Base-by-base conservation (phyloP, 2,797 vertebrate genomes). In the Champsocephalus gunnari region DNA sequence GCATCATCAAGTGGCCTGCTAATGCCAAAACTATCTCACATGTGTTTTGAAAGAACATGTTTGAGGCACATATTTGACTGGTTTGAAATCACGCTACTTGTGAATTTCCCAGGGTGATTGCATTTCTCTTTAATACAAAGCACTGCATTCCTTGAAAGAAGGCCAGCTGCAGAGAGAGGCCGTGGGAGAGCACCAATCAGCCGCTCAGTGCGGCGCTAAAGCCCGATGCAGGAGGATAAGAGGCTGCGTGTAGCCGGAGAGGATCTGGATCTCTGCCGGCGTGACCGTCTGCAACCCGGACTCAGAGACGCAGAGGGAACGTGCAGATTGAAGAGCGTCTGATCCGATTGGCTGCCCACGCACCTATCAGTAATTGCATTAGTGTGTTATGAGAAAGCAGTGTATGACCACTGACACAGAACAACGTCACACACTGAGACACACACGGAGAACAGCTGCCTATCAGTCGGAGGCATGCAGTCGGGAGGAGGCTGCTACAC, bases 331-430 rank as follows among this genome's bases (percentile, higher is more conserved):
- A 19, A 9, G n/a, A 59, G 74, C 24, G 2, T 59, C 53, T 38
- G 58, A 5, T 10, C 71, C 51, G 64, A 86, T 73, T 68, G 73
- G 49, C 57, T 74, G 14, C 67, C 69, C 63, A 58, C 14, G 1
- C 66, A n/a, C 17, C 1, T 16, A 73, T 58, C 71, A 60, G 56
- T 77, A 75, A 85, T 66, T 75, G 69, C 59, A 69, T 82, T 83
- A 87, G 74, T 77, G 71, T 87, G 89, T 88, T 89, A 91, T 92
- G 92, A 93, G 92, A 90, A 93, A 94, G 92, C 92, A 92, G 92
- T 88, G 92, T 86, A 92, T 88, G 87, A 83, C 79, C 81, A 84
- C 81, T 74, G 83, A 90, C 79, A 89, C 84, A 86, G 75, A 85
- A 89, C 84, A 84, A 73, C 82, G 80, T 84, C 63, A 73, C 86